Conservation (phyloP, 2,113 vertebrate species). For the Bos taurus region DNA sequence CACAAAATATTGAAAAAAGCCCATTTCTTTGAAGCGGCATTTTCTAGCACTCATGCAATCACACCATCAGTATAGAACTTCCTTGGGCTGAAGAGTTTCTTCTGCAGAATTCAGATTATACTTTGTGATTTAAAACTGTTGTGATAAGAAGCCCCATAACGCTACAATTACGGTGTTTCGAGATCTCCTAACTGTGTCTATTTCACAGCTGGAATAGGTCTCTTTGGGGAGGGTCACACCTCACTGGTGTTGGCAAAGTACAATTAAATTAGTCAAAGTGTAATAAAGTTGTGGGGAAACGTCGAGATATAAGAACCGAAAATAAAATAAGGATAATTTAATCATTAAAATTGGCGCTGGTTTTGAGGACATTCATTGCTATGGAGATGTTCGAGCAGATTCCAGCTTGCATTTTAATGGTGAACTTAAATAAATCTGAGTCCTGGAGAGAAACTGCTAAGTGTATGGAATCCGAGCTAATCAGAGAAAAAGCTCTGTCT, state of each 20-base stretch:
- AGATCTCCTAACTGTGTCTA: background rate
- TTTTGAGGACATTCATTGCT: conserved; percentile 72
- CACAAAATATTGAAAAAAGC: background rate
- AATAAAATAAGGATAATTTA: conserved; percentile 75
- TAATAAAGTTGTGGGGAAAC: conserved; percentile 58
- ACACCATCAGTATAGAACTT: background rate
- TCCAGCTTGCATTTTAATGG: conserved; percentile 77
- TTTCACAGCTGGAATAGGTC: conserved; percentile 39
- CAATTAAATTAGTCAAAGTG: conserved; percentile 61
- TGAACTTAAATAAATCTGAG: conserved; percentile 73
- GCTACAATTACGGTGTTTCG: background rate
- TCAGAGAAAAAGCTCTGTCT: conserved; percentile 59
- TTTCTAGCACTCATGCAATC: background rate
- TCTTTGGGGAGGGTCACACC: conserved; percentile 50
- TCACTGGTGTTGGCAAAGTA: conserved; percentile 63
- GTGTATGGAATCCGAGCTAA: conserved; percentile 60
- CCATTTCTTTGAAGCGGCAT: background rate
- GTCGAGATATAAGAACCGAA: conserved; percentile 71
- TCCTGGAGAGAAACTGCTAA: conserved; percentile 57
- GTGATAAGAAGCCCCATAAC: background rate
- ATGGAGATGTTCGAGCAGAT: conserved; percentile 76
- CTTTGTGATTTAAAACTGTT: conserved; percentile 55
- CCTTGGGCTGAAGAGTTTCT: background rate
- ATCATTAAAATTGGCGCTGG: conserved; percentile 75
- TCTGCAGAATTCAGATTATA: conserved; percentile 23